phyloP scores from a whole-genome alignment of 1,140 invertebrate genomes.

The Dysdera silvatica region DNA sequence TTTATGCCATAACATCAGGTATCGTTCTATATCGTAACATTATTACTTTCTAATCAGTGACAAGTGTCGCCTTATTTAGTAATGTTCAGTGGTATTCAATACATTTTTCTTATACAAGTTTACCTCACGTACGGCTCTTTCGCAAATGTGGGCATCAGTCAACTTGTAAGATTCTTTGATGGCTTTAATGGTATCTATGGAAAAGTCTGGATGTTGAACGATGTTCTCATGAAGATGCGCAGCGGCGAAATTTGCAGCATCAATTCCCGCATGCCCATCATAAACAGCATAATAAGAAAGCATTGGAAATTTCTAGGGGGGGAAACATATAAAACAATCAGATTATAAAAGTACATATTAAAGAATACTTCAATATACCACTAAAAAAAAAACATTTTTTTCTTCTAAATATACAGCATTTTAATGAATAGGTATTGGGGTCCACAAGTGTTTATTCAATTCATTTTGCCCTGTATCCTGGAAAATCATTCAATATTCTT shows the following conservation, averaged over 20 bases:
- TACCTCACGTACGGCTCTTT: too few relatives aligned
- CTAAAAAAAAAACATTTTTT: neutral
- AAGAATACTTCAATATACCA: neutral
- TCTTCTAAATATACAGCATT: neutral
- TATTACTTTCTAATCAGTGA: too few relatives aligned
- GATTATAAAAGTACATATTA: conserved; percentile 2
- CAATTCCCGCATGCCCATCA: conserved; percentile 88
- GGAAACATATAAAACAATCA: neutral
- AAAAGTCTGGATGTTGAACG: conserved; percentile 60
- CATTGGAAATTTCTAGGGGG: neutral
- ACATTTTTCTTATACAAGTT: too few relatives aligned
- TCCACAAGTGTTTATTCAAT: neutral
- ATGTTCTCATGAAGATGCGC: conserved; percentile 82
- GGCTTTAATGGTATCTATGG: conserved; percentile 57
- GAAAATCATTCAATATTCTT: too few relatives aligned
- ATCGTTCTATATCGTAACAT: too few relatives aligned
- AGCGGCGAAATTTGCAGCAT: conserved; percentile 77
- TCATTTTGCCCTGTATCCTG: neutral
- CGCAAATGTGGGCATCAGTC: conserved; percentile 70
- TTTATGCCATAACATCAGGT: too few relatives aligned
- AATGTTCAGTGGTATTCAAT: too few relatives aligned
- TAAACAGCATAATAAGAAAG: conserved; percentile 73
- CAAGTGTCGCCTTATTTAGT: too few relatives aligned
- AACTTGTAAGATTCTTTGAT: conserved; percentile 71
- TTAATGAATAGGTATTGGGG: neutral